A percentile compares a stretch with the other conserved stretches of the same genome.
Conservation (phyloP, 2,797 vertebrate genomes). For the Mormyrus proboscirostris region DNA sequence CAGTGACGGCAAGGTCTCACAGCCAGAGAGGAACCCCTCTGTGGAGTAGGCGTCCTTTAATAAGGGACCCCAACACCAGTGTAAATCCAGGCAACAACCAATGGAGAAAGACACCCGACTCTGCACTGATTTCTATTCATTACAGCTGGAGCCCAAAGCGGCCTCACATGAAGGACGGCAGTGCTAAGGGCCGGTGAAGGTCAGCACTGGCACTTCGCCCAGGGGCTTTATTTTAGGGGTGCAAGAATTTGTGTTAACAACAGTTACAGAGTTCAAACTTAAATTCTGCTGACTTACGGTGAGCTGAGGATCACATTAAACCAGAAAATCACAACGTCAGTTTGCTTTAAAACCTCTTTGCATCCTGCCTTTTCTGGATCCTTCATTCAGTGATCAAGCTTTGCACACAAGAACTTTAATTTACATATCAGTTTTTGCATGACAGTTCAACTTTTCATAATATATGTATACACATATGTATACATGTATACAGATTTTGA, state of each 20-base stretch:
- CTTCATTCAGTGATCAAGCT: not conserved
- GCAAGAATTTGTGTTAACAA: conserved; percentile 6
- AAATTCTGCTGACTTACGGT: not conserved
- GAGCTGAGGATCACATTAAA: not conserved
- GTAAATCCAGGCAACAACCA: not conserved
- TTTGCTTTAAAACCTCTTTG: not conserved
- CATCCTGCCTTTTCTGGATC: not conserved
- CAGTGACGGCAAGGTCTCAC: not conserved
- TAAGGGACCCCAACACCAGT: not conserved
- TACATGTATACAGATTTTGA: not conserved
- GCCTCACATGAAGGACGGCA: not conserved
- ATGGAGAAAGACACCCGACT: not conserved
- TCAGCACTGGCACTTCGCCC: not conserved
- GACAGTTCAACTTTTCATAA: not conserved
- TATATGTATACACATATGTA: not conserved
- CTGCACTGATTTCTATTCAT: not conserved
- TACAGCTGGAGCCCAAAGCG: not conserved
- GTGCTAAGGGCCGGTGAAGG: not conserved
- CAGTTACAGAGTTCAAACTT: not conserved
- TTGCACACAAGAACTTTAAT: not conserved
- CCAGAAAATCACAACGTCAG: not conserved
- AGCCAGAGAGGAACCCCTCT: not conserved
- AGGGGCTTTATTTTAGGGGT: not conserved
- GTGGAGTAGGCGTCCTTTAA: not conserved
- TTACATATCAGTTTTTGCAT: not conserved